A percentile compares a stretch with the other conserved stretches of the same genome.
phyloP scores from a whole-genome alignment of 1,140 invertebrate species.

The Chlorops oryzae region DNA sequence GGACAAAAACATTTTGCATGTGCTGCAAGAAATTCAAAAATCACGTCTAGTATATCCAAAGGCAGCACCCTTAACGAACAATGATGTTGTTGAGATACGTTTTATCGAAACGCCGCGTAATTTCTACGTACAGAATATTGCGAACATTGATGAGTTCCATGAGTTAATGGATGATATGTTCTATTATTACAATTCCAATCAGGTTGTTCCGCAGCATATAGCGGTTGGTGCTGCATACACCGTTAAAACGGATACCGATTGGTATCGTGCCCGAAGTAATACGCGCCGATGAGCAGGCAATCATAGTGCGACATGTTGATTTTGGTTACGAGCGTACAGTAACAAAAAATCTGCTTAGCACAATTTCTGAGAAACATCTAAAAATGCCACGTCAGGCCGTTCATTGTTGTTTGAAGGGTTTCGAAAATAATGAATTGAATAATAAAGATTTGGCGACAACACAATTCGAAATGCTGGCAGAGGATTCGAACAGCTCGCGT shows the following conservation, averaged over 20 bases:
- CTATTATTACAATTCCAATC: conserved; percentile 36
- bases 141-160: conserved; percentile 53
- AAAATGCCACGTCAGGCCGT: conserved; percentile 66
- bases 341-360: conserved; percentile 52
- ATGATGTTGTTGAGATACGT: conserved; percentile 57
- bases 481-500: conserved; percentile 37
- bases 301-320: conserved; percentile 56
- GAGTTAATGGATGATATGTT: conserved; percentile 45
- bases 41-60: conserved; percentile 51
- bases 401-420: conserved; percentile 54
- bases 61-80: conserved; percentile 50
- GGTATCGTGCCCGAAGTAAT: conserved; percentile 66
- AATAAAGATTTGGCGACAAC: conserved; percentile 37
- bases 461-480: conserved; percentile 46
- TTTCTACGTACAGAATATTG: conserved; percentile 65
- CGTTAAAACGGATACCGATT: conserved; percentile 66
- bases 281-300: conserved; percentile 28
- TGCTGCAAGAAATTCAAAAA: conserved; percentile 49
- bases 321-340: conserved; percentile 73
- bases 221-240: conserved; percentile 61
- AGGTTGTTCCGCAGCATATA: conserved; percentile 50
- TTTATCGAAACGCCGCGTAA: conserved; percentile 64
- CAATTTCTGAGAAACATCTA: conserved; percentile 60
- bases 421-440: conserved; percentile 39
- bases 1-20: conserved; percentile 49